phyloP scores from a whole-genome alignment of 2,888 invertebrate species.

The Microctonus hyperodae region DNA sequence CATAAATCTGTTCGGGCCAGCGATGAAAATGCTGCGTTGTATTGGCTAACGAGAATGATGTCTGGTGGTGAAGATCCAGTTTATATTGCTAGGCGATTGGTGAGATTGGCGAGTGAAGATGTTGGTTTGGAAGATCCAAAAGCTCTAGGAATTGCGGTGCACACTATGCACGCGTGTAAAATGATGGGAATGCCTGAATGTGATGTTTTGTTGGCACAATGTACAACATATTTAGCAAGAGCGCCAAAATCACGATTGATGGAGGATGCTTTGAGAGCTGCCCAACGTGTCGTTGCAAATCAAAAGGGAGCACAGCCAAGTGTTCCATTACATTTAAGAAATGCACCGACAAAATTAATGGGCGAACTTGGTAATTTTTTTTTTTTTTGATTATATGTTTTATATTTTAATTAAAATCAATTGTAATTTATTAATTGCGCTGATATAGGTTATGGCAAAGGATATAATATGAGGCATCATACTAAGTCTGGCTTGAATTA shows the following conservation, averaged over 20 bases:
- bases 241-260: conserved; percentile 74
- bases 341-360: conserved; percentile 83
- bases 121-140: conserved; percentile 69
- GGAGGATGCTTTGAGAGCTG: conserved; percentile 68
- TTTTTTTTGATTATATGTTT: background rate
- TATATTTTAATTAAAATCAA: background rate
- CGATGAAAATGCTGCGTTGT: conserved; percentile 81
- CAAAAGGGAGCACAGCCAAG: conserved; percentile 75
- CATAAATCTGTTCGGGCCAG: conserved; percentile 85
- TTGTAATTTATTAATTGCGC: conserved; percentile 13
- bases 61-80: conserved; percentile 82
- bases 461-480: conserved; percentile 68
- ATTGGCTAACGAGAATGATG: conserved; percentile 83
- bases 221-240: conserved; percentile 77
- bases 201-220: conserved; percentile 79
- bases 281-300: conserved; percentile 69
- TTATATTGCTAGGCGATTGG: conserved; percentile 77
- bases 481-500: conserved; percentile 69
- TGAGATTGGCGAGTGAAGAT: conserved; percentile 80
- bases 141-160: conserved; percentile 70
- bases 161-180: conserved; percentile 81
- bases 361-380: conserved; percentile 70
- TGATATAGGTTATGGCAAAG: conserved; percentile 70
- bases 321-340: conserved; percentile 78
- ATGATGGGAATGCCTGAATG: conserved; percentile 84